Percentiles rank a stretch among this genome's conserved stretches.
Conservation (phyloP, 2,888 invertebrate species). For the Metellina segmentata region DNA sequence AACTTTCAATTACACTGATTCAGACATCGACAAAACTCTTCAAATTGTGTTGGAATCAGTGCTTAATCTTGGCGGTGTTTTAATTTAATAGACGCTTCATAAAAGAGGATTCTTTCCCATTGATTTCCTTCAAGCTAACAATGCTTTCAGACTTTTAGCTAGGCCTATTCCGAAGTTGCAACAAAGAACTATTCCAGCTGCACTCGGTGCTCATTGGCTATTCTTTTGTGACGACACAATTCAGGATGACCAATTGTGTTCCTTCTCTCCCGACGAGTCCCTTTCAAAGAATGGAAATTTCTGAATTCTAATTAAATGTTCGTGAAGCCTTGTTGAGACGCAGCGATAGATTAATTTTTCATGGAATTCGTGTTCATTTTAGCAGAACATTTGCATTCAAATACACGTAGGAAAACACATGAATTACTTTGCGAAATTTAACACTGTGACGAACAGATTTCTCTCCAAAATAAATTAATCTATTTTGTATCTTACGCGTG, state of each 20-base stretch:
- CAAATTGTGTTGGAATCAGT: no score
- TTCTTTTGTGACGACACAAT: constrained; percentile 1
- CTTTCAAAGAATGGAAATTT: background rate
- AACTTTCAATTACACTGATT: no score
- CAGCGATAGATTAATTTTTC: background rate
- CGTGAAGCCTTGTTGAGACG: background rate
- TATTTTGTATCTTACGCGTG: background rate
- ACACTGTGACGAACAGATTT: no score
- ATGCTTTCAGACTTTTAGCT: background rate
- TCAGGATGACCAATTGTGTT: background rate
- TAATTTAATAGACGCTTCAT: no score
- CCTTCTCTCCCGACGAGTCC: background rate
- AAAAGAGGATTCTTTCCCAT: background rate
- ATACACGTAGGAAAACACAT: background rate
- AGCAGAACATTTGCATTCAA: background rate
- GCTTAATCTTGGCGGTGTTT: no score
- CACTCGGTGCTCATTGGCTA: background rate
- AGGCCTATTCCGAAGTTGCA: background rate
- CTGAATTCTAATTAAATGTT: background rate
- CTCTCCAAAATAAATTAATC: no score
- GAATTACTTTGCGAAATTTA: no score
- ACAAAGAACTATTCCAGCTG: background rate
- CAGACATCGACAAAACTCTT: no score
- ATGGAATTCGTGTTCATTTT: background rate
- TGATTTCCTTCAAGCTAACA: background rate